Conservation (phyloP, 2,888 invertebrate species). For the Caenorhabditis macrosperma region DNA sequence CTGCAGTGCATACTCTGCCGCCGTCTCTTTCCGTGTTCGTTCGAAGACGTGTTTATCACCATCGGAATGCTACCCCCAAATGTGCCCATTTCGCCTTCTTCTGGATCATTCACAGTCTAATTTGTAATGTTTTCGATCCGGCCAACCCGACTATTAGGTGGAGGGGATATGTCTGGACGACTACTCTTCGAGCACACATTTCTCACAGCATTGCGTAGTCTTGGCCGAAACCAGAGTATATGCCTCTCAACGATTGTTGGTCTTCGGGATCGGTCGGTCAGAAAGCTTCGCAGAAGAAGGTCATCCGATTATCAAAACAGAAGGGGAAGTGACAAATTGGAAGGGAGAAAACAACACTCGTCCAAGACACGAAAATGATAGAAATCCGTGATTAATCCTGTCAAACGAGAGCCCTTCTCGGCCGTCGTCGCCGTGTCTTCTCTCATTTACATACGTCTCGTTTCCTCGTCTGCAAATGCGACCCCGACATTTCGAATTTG, state of each 20-base stretch:
- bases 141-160: too few relatives aligned
- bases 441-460: constrained; percentile 14
- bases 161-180: too few relatives aligned
- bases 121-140: too few relatives aligned
- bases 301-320: not conserved
- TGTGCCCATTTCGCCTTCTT: too few relatives aligned
- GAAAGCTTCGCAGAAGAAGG: not conserved
- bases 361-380: not conserved
- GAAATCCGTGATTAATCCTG: constrained; percentile 8
- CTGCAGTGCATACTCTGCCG: not conserved
- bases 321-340: not conserved
- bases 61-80: too few relatives aligned
- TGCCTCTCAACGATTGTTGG: not conserved
- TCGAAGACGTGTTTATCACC: not conserved
- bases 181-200: too few relatives aligned
- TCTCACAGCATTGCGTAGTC: not conserved
- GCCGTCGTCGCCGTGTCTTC: not conserved
- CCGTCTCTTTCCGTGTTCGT: not conserved
- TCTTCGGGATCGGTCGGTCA: not conserved
- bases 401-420: not conserved
- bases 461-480: constrained; percentile 6
- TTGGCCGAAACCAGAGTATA: not conserved
- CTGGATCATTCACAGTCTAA: too few relatives aligned
- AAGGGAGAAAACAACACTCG: not conserved
- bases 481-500: constrained; percentile 4